phyloP scores from a whole-genome alignment of 1,140 invertebrate species.

The Dufourea novaeangliae region DNA sequence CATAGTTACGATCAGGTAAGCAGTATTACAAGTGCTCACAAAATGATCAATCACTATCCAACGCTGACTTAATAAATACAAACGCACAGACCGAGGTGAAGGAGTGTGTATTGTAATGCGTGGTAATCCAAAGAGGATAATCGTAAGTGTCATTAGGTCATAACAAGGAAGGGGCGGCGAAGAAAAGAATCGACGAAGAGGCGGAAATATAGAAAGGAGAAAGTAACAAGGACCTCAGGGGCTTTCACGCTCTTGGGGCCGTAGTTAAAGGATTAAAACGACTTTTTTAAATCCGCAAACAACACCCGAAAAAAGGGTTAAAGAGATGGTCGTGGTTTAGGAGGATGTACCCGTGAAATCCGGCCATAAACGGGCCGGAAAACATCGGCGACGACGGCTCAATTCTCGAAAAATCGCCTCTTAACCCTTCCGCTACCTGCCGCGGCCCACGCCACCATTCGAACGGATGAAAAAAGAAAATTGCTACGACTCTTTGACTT shows the following conservation, averaged over 20 bases:
- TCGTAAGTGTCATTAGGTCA: not conserved
- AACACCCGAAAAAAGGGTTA: conserved; percentile 11
- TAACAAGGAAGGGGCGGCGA: not conserved
- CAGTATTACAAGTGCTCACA: too few species aligned
- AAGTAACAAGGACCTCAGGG: not conserved
- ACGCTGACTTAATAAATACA: not conserved
- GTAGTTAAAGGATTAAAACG: conserved; percentile 31
- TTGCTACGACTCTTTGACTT: too few species aligned
- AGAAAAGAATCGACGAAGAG: too few species aligned
- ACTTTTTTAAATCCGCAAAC: conserved; percentile 36
- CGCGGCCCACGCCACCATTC: conserved; percentile 1
- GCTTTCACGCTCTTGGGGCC: not conserved
- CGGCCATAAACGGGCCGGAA: conserved; percentile 50
- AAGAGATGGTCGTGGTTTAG: not conserved
- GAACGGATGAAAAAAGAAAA: not conserved
- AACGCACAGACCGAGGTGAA: not conserved
- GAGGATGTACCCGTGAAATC: conserved; percentile 43
- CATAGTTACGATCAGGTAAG: too few species aligned
- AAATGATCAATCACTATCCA: too few species aligned
- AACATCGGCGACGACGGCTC: conserved; percentile 46
- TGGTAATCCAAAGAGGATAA: not conserved
- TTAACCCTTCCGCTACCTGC: conserved; percentile 67
- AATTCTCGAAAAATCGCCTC: conserved; percentile 58
- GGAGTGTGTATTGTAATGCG: not conserved
- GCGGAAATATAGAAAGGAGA: not conserved